A percentile compares a stretch with the other conserved stretches of the same genome.
Evolutionary conservation across 2,113 vertebrate genomes (phyloP).

Genomic region (Ctenodactylus gundi): DNA sequence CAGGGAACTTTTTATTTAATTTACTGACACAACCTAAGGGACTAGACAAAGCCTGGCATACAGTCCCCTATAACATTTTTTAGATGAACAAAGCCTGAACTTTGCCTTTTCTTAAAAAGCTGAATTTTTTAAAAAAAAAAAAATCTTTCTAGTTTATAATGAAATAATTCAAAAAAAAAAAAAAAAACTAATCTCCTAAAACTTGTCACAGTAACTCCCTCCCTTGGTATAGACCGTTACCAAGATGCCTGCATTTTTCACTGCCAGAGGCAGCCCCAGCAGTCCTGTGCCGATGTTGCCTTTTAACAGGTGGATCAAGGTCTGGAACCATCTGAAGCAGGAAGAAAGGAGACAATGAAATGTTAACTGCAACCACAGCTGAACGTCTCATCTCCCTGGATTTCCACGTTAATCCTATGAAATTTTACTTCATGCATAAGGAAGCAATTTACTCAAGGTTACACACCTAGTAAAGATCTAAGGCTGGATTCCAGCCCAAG

Average conservation of each 20-base stretch:
- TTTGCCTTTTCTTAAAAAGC: background rate
- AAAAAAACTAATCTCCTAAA: background rate
- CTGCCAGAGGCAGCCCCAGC: conserved; percentile 94
- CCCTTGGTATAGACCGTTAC: conserved; percentile 80
- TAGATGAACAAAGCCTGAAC: background rate
- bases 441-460: background rate
- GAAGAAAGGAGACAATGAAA: conserved; percentile 18
- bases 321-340: conserved; percentile 90
- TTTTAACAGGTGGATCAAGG: conserved; percentile 95
- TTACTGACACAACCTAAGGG: background rate
- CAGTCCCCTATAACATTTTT: background rate
- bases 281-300: conserved; percentile 96
- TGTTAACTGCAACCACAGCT: background rate
- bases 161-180: background rate
- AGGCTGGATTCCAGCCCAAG: background rate
- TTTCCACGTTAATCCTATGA: background rate
- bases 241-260: conserved; percentile 96
- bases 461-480: background rate
- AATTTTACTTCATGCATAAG: background rate
- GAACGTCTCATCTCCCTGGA: background rate
- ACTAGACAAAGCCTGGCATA: background rate
- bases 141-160: background rate
- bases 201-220: background rate
- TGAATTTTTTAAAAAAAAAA: background rate
- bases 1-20: background rate